These are phyloP conservation scores for Callopanchax toddi DNA, from an alignment of 2,113 vertebrate genomes.

Conservation along the genomic window DNA sequence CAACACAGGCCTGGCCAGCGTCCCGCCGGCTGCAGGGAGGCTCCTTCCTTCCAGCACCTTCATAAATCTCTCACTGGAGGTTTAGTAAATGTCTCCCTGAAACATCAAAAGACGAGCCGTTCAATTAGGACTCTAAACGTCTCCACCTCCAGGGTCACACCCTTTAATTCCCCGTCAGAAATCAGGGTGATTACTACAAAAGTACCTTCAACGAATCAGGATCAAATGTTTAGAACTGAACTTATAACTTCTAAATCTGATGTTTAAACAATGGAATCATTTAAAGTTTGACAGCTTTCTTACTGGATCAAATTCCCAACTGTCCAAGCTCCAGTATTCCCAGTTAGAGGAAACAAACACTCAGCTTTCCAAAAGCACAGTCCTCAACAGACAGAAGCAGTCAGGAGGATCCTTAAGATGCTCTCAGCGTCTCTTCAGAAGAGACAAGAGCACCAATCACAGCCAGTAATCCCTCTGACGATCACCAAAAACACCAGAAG, in stretches of 20 bases:
- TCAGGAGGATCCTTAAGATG: constrained; percentile 54
- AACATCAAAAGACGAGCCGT: constrained; percentile 35
- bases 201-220: too few species aligned
- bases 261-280: too few species aligned
- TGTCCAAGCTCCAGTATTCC: constrained; percentile 19
- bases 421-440: constrained; percentile 49
- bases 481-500: constrained; percentile 24
- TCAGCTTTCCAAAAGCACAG: constrained; percentile 46
- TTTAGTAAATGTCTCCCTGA: constrained; percentile 35
- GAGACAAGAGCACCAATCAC: constrained; percentile 56
- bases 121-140: constrained; percentile 8
- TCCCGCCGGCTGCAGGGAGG: constrained; percentile 39
- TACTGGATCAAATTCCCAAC: constrained; percentile 36
- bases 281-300: neutral
- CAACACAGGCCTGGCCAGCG: constrained; percentile 43
- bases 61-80: constrained; percentile 48
- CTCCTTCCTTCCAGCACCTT: constrained; percentile 20
- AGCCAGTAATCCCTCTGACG: constrained; percentile 35
- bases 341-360: constrained; percentile 26
- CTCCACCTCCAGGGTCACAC: too few species aligned
- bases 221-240: too few species aligned
- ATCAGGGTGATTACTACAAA: too few species aligned
- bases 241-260: too few species aligned
- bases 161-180: too few species aligned
- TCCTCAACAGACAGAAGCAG: constrained; percentile 63